Conservation (phyloP, 1,140 invertebrate genomes). For the Babylonia areolata region DNA sequence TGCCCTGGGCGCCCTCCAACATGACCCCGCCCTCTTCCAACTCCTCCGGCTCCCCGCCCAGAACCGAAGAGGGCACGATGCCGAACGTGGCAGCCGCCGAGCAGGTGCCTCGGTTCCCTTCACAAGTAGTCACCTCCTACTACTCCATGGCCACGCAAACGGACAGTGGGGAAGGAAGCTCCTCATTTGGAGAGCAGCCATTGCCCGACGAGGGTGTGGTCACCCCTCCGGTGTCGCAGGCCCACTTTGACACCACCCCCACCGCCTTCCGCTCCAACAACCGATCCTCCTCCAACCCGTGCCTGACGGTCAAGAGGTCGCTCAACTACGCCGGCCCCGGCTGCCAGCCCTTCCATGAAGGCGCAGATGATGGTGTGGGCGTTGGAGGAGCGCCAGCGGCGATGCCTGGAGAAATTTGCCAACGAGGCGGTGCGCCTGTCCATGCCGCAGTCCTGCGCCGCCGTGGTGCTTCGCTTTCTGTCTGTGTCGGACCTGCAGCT, state of each 20-base stretch:
- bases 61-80: background rate
- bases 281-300: background rate
- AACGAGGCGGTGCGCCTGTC: constrained; percentile 27
- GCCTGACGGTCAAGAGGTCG: background rate
- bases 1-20: constrained; percentile 9
- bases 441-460: background rate
- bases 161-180: background rate
- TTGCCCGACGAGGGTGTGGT: background rate
- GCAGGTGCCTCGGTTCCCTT: background rate
- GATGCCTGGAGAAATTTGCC: constrained; percentile 12
- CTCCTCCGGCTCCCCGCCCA: background rate
- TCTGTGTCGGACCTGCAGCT: constrained; percentile 1
- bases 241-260: background rate
- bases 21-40: too few species aligned
- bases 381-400: constrained; percentile 21
- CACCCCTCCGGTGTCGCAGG: background rate
- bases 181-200: background rate
- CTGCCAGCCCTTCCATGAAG: background rate
- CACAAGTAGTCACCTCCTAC: background rate
- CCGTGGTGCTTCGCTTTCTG: constrained; percentile 6
- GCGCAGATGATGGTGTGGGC: constrained; percentile 26
- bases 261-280: background rate
- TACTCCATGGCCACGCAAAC: background rate
- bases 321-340: background rate
- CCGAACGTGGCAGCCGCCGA: background rate